Base-by-base conservation (phyloP, 2,888 invertebrate genomes). In the Eupithecia abbreviata region DNA sequence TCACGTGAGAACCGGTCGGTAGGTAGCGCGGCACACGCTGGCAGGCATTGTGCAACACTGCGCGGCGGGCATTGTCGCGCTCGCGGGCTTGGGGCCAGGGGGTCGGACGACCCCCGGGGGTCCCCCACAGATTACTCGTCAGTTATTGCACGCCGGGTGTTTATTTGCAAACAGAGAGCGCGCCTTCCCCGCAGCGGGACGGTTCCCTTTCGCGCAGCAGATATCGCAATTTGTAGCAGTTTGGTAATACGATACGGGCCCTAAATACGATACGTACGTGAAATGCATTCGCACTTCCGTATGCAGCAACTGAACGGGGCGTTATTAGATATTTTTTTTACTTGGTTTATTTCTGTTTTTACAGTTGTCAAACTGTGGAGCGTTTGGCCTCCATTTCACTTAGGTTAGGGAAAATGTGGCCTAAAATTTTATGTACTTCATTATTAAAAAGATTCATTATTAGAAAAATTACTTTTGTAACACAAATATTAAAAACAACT, bases 141-240 rank as follows among this genome's bases (percentile, higher is more conserved):
- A 77, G 73, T 82, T 79, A 83, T 84, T 79, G 82, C 87, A 85
- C 83, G 92, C 92, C 93, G 92, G 92, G 90, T 94, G 94, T 93
- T 92, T 94, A 94, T 94, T 94, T 94, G 94, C 93, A 94, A 94
- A 94, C 93, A 93, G 86, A 88, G 87, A 84, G 84, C 87, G 86
- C 84, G 89, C 85, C 90, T 91, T 58, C 84, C 94, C 94, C 89
- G 91, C 88, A 84, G 91, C 77, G 86, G 82, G 18, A 30, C 4
- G 62, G 12, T 10, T 12, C 73, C 77, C 85, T 83, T 82, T 49
- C 5, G n/a, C 85, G 83, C 85, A 82, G 81, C 84, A 85, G 86
- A 90, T 88, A 88, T 86, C 86, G 84, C 89, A 89, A 92, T 92
- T 93, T 92, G 93, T 92, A 91, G 88, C 92, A 89, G 80, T 87